These are phyloP conservation scores for Nemopilema nomurai DNA, from an alignment of 30 jellyfish, hydroid and myxozoan species.

Conservation along the genomic window DNA sequence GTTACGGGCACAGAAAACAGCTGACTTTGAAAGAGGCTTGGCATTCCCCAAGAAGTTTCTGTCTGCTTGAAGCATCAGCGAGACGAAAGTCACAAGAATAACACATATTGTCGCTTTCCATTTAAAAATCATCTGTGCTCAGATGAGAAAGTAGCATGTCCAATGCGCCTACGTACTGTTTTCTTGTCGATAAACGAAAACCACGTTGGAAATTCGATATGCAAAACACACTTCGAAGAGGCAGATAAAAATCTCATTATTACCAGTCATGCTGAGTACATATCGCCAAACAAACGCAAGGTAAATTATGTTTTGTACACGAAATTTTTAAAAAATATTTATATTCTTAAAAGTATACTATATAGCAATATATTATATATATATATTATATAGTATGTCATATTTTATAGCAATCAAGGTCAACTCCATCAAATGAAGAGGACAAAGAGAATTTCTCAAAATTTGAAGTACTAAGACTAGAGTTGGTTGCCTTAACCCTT, in stretches of 20 bases:
- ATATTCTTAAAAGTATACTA: background rate
- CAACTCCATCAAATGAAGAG: background rate
- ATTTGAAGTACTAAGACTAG: background rate
- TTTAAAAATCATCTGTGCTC: background rate
- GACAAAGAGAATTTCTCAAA: background rate
- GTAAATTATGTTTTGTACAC: background rate
- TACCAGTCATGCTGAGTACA: background rate
- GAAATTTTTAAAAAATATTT: too few relatives aligned
- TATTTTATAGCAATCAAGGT: background rate
- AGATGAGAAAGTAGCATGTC: background rate
- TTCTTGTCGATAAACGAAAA: background rate
- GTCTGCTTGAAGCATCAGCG: too few relatives aligned
- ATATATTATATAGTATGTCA: background rate
- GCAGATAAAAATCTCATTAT: background rate
- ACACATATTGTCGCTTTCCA: background rate
- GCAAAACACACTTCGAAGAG: background rate
- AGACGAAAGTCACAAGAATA: too few relatives aligned
- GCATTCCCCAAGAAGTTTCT: too few relatives aligned
- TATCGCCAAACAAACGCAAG: background rate
- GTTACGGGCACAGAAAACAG: too few relatives aligned
- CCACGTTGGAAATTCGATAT: background rate
- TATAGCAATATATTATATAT: too few relatives aligned
- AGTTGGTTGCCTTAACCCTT: too few relatives aligned
- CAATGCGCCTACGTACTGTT: background rate
- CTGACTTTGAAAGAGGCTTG: too few relatives aligned